Evolutionary conservation across 2,113 vertebrate species (phyloP).

Genomic region (Xenopus borealis): DNA sequence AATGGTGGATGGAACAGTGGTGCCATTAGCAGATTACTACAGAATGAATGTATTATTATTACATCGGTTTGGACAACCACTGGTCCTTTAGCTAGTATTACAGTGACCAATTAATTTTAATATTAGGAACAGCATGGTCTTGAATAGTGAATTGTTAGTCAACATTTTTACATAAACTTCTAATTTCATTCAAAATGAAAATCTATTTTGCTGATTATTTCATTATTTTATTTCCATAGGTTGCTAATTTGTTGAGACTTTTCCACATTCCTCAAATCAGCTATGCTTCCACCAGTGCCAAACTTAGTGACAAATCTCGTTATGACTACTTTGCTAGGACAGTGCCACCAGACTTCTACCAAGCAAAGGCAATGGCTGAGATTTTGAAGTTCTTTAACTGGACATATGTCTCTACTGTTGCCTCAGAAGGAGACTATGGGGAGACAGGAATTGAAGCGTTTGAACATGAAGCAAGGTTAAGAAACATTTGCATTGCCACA

Average conservation of each 20-base stretch:
- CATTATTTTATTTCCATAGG: conserved; percentile 62
- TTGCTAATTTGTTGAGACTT: conserved; percentile 92
- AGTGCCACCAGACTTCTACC: conserved; percentile 95
- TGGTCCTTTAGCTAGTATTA: too few relatives aligned
- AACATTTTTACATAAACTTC: too few relatives aligned
- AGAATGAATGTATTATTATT: too few relatives aligned
- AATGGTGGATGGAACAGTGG: too few relatives aligned
- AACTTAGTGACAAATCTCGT: conserved; percentile 94
- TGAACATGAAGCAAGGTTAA: conserved; percentile 89
- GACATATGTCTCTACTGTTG: conserved; percentile 96
- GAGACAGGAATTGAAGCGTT: conserved; percentile 97
- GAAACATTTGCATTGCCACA: conserved; percentile 97
- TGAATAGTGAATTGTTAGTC: too few relatives aligned
- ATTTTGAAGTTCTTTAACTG: conserved; percentile 94
- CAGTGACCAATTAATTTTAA: too few relatives aligned
- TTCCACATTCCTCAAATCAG: conserved; percentile 99
- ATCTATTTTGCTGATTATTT: neutral
- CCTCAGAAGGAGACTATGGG: conserved; percentile 93
- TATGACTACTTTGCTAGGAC: conserved; percentile 96
- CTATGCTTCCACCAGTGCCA: conserved; percentile 96
- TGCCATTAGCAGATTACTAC: too few relatives aligned
- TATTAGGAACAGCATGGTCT: too few relatives aligned
- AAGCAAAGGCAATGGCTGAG: conserved; percentile 98
- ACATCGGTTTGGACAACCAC: too few relatives aligned
- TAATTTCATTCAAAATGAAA: too few relatives aligned